Conservation (phyloP, 1,140 invertebrate genomes). For the Drosophila willistoni region DNA sequence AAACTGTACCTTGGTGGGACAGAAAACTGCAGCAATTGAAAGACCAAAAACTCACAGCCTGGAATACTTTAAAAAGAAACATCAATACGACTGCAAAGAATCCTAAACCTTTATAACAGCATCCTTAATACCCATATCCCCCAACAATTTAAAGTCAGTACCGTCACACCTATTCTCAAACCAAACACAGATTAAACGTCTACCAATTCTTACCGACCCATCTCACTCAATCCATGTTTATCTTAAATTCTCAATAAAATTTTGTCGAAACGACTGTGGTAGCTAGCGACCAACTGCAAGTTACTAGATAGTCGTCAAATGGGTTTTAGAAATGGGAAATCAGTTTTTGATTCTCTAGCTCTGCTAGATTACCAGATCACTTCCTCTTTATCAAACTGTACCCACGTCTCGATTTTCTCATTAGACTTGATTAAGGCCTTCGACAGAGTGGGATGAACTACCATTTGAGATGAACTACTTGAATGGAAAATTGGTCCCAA, state of each 20-base stretch:
- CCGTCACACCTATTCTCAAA: constrained; percentile 8
- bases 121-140: constrained; percentile 11
- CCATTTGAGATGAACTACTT: constrained; percentile 21
- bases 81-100: constrained; percentile 16
- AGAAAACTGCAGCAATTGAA: constrained; percentile 27
- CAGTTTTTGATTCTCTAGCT: no score
- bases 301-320: neutral
- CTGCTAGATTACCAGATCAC: neutral
- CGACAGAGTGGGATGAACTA: constrained; percentile 5
- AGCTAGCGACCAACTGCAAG: neutral
- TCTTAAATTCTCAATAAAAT: neutral
- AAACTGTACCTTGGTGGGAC: constrained; percentile 23
- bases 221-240: no score
- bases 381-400: no score
- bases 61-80: constrained; percentile 28
- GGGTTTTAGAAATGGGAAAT: no score
- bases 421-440: no score
- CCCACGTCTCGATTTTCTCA: no score
- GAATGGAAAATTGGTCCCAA: constrained; percentile 30
- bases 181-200: constrained; percentile 2
- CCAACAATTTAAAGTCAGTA: constrained; percentile 9
- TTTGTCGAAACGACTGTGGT: neutral
- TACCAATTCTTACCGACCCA: no score
- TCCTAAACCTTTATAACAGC: neutral
- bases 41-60: constrained; percentile 25